Conservation (phyloP, 2,113 vertebrate species). For the Oncorhynchus kisutch region DNA sequence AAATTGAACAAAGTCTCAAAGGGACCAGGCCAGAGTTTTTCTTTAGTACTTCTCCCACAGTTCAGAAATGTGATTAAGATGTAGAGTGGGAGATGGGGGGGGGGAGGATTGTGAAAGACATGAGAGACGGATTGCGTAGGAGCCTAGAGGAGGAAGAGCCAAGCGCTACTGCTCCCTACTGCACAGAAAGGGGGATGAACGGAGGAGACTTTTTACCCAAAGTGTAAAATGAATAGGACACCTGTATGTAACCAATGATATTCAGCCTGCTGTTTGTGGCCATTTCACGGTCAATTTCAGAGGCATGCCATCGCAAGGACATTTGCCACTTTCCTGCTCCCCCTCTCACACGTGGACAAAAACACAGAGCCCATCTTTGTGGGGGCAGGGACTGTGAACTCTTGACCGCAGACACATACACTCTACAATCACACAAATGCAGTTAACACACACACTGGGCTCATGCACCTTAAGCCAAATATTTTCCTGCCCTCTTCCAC, state of each 20-base stretch:
- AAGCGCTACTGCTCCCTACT: conserved; percentile 49
- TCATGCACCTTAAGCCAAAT: conserved; percentile 36
- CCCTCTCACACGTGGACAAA: conserved; percentile 3
- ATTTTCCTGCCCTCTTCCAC: conserved; percentile 32
- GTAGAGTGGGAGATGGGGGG: background rate
- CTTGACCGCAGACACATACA: background rate
- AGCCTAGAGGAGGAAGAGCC: conserved; percentile 20
- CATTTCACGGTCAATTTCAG: conserved; percentile 35
- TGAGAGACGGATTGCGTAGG: conserved; percentile 8
- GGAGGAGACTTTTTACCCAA: background rate
- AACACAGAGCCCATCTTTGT: conserved; percentile 4
- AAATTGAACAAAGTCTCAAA: too few species aligned
- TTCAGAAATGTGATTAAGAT: too few species aligned
- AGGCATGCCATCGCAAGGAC: background rate
- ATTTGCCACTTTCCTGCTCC: conserved; percentile 7
- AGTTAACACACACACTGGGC: background rate
- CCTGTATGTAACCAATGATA: conserved; percentile 9
- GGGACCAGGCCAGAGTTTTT: too few species aligned
- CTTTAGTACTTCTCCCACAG: too few species aligned
- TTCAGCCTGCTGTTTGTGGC: conserved; percentile 19
- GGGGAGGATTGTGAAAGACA: conserved; percentile 2
- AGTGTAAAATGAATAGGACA: too few species aligned
- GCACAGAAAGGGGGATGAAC: conserved; percentile 32
- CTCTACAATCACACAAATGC: conserved; percentile 12
- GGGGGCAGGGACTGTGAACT: background rate